Evolutionary conservation across 2,797 vertebrate genomes (phyloP).

Genomic region (Silurus aristotelis): DNA sequence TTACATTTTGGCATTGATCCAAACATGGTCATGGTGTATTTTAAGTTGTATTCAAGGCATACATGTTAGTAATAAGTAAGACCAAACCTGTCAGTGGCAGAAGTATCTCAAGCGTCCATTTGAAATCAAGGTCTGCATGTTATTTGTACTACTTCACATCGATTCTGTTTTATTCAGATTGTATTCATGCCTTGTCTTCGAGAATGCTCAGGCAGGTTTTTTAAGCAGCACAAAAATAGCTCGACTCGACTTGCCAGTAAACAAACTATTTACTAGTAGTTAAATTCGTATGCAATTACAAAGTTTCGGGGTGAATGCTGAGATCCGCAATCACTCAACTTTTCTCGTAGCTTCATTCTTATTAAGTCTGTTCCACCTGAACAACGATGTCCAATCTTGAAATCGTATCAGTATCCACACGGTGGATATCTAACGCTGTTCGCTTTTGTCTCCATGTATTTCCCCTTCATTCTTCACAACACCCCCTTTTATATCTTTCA

Average conservation of each 20-base stretch:
- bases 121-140: not conserved
- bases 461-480: constrained; percentile 52
- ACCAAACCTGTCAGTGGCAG: not conserved
- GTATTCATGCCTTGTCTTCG: too few species aligned
- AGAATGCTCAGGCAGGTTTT: not conserved
- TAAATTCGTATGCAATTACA: not conserved
- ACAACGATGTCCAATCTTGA: not conserved
- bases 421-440: not conserved
- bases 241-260: not conserved
- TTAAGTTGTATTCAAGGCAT: not conserved
- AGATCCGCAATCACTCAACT: not conserved
- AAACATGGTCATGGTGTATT: not conserved
- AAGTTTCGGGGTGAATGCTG: not conserved
- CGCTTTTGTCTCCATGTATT: constrained; percentile 15
- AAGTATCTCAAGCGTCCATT: not conserved
- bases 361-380: not conserved
- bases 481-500: not conserved
- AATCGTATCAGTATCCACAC: not conserved
- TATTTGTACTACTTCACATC: not conserved
- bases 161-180: not conserved
- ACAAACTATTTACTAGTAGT: not conserved
- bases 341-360: not conserved
- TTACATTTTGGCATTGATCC: not conserved
- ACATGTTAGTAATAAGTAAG: not conserved
- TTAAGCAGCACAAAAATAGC: not conserved